phyloP scores from a whole-genome alignment of 2,113 vertebrate genomes.

The Zosterops borbonicus region DNA sequence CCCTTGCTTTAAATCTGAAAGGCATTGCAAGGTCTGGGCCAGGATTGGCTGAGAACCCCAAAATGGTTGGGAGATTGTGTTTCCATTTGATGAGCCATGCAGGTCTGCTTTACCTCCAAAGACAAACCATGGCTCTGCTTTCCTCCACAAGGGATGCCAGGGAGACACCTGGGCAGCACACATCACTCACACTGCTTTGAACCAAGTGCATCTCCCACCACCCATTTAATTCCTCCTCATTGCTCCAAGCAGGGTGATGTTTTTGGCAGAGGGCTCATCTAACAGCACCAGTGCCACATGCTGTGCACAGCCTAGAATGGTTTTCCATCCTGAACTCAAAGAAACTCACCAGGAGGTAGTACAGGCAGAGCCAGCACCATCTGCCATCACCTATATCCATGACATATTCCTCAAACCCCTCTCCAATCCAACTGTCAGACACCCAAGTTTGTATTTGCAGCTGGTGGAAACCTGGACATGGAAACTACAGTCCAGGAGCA shows the following conservation, averaged over 20 bases:
- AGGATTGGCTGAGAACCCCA: background rate
- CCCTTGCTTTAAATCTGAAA: background rate
- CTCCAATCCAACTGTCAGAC: background rate
- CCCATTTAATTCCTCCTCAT: background rate
- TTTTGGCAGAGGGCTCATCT: background rate
- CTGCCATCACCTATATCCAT: background rate
- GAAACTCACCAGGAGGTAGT: background rate
- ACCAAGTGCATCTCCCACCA: background rate
- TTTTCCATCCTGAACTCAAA: background rate
- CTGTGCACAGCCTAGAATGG: rapidly evolving
- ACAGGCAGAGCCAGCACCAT: background rate
- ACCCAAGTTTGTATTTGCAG: background rate
- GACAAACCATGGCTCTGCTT: background rate
- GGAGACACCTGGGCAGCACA: rapidly evolving
- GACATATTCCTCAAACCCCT: background rate
- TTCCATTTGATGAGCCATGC: background rate
- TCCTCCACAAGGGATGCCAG: rapidly evolving
- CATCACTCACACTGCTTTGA: background rate
- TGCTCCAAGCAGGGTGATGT: rapidly evolving
- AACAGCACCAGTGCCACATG: background rate
- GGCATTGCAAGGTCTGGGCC: background rate
- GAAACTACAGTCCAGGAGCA: background rate
- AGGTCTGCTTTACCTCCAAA: background rate
- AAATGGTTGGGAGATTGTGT: background rate
- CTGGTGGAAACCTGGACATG: background rate